These are phyloP conservation scores for Lissocephala sabroskyi DNA, from an alignment of 2,888 invertebrate genomes.

Conservation along the genomic window DNA sequence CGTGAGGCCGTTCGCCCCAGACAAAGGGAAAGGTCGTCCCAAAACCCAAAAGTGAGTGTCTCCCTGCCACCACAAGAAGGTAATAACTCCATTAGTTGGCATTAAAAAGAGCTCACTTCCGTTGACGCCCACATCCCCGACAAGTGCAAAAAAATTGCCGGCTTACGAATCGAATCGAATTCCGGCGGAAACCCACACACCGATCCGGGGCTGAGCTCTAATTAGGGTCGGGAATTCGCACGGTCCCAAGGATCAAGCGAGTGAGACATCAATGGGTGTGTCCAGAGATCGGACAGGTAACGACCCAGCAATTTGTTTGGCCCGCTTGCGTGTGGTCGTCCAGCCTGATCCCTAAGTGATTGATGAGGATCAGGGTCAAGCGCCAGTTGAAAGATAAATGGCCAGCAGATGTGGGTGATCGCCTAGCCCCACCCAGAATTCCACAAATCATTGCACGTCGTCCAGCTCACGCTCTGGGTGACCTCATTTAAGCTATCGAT, in stretches of 20 bases:
- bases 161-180: conserved; percentile 34
- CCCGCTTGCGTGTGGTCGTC: conserved; percentile 35
- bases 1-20: conserved; percentile 28
- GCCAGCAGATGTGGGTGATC: conserved; percentile 11
- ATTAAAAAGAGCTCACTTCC: conserved; percentile 26
- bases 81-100: conserved; percentile 15
- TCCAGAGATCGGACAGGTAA: conserved; percentile 18
- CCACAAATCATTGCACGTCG: neutral
- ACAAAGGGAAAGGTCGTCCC: neutral
- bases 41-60: neutral
- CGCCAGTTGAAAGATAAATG: conserved; percentile 49
- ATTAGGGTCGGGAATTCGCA: conserved; percentile 62
- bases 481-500: conserved; percentile 37
- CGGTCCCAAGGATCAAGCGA: conserved; percentile 60
- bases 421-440: too few relatives aligned
- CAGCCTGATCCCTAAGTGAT: conserved; percentile 54
- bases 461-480: too few relatives aligned
- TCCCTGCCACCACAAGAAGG: neutral
- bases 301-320: conserved; percentile 31
- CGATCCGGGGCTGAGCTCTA: conserved; percentile 24
- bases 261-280: conserved; percentile 42
- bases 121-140: conserved; percentile 50
- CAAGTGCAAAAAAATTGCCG: conserved; percentile 35
- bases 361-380: conserved; percentile 46
- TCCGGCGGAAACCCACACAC: conserved; percentile 55